Percentiles rank a stretch among this genome's conserved stretches.
phyloP scores from a whole-genome alignment of 2,797 vertebrate species.

The Scolopax rusticola region DNA sequence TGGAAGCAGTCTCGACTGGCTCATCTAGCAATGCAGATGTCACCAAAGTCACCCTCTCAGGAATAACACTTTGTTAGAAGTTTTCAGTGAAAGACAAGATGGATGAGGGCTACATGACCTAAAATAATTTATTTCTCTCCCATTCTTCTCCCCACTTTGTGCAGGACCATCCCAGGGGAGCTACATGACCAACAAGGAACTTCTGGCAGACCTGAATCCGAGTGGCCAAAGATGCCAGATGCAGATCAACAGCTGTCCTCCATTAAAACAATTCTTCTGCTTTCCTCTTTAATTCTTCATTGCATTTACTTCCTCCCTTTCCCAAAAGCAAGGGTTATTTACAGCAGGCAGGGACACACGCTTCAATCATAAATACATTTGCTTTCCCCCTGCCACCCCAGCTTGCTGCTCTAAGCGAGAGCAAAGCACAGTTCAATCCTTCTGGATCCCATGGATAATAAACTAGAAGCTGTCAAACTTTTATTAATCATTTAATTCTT shows the following conservation, averaged over 20 bases:
- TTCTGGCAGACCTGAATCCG: not conserved
- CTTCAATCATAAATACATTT: not conserved
- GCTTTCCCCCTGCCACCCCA: not conserved
- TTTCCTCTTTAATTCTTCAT: not conserved
- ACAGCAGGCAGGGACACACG: not conserved
- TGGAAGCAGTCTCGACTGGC: not conserved
- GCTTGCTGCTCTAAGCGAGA: not conserved
- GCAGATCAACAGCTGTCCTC: not conserved
- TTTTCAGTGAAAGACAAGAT: not conserved
- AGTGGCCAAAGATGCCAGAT: not conserved
- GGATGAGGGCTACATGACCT: not conserved
- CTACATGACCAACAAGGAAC: fast-evolving
- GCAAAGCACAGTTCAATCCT: not conserved
- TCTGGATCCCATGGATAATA: not conserved
- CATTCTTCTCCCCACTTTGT: not conserved
- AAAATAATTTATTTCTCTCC: not conserved
- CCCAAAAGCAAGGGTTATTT: not conserved
- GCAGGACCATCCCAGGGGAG: not conserved
- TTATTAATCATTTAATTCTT: not conserved
- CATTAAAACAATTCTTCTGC: not conserved
- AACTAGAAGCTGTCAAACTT: constrained; percentile 12
- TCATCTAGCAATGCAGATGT: not conserved
- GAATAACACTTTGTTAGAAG: not conserved
- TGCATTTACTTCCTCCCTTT: not conserved
- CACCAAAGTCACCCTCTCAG: not conserved